A percentile compares a stretch with the other conserved stretches of the same genome.
Evolutionary conservation across 2,888 invertebrate species (phyloP).

Genomic region (Cryptophagus acutangulus): DNA sequence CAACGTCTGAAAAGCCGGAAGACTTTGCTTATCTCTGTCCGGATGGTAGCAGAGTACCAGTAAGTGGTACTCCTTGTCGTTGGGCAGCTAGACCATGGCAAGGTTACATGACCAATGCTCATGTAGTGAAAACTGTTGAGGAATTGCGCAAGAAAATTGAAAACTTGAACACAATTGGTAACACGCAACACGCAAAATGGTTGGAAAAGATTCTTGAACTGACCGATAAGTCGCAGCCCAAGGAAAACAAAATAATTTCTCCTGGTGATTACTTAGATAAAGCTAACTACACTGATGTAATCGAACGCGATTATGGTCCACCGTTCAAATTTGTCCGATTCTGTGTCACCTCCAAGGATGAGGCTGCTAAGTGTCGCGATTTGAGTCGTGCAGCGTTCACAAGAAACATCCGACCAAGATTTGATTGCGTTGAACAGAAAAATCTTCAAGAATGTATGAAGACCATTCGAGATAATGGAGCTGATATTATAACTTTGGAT

Average conservation of each 20-base stretch:
- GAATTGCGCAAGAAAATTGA: slow-evolving; percentile 55
- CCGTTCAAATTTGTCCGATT: slow-evolving; percentile 62
- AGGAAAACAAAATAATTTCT: slow-evolving; percentile 39
- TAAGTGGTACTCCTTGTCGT: slow-evolving; percentile 63
- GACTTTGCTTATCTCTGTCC: slow-evolving; percentile 74
- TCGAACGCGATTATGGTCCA: slow-evolving; percentile 67
- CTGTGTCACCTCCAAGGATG: slow-evolving; percentile 64
- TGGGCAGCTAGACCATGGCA: slow-evolving; percentile 89
- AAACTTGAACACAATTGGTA: slow-evolving; percentile 50
- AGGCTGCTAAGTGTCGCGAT: slow-evolving; percentile 68
- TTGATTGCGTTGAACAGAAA: slow-evolving; percentile 68
- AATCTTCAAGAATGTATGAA: slow-evolving; percentile 62
- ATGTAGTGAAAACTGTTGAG: slow-evolving; percentile 52
- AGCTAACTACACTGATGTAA: slow-evolving; percentile 56
- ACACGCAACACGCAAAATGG: slow-evolving; percentile 46
- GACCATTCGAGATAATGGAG: slow-evolving; percentile 61
- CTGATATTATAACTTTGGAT: slow-evolving; percentile 67
- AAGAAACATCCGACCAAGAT: slow-evolving; percentile 71
- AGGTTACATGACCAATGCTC: slow-evolving; percentile 66
- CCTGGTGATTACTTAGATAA: slow-evolving; percentile 42
- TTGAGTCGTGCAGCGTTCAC: slow-evolving; percentile 70
- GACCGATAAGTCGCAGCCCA: slow-evolving; percentile 55
- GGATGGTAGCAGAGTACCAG: slow-evolving; percentile 66
- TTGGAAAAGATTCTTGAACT: slow-evolving; percentile 54
- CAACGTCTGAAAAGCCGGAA: slow-evolving; percentile 59